These are phyloP conservation scores for Urocolius indicus DNA, from an alignment of 2,113 vertebrate species.

Conservation along the genomic window DNA sequence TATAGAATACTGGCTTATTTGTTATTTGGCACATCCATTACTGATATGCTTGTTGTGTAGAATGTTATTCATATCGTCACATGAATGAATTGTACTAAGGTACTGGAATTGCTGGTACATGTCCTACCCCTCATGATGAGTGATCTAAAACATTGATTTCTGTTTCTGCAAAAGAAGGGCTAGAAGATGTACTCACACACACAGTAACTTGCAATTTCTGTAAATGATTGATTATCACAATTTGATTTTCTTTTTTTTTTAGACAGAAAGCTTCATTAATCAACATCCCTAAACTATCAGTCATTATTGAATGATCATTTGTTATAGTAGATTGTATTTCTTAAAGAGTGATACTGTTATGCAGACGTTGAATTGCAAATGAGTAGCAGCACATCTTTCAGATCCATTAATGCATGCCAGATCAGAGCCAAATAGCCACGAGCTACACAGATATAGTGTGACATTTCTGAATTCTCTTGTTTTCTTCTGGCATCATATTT, in stretches of 20 bases:
- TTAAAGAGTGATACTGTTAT: background rate
- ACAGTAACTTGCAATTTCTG: background rate
- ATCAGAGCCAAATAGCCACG: background rate
- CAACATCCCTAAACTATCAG: background rate
- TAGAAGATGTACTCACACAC: background rate
- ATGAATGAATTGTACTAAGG: background rate
- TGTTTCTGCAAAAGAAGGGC: background rate
- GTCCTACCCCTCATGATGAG: background rate
- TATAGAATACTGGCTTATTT: background rate
- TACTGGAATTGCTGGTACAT: background rate
- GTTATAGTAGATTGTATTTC: background rate
- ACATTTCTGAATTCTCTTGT: background rate
- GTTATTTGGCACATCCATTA: background rate
- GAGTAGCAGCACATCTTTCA: background rate
- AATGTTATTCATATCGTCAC: background rate
- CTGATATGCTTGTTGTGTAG: background rate
- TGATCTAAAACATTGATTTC: conserved; percentile 8
- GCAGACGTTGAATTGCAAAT: conserved; percentile 24
- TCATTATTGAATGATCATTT: background rate
- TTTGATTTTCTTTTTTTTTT: background rate
- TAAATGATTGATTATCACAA: conserved; percentile 4
- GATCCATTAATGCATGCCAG: background rate
- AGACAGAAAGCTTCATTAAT: background rate
- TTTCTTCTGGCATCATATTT: background rate
- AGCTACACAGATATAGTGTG: background rate